Percentiles rank a stretch among this genome's conserved stretches.
Evolutionary conservation across 2,113 vertebrate species (phyloP).

Genomic region (Caranx melampygus): DNA sequence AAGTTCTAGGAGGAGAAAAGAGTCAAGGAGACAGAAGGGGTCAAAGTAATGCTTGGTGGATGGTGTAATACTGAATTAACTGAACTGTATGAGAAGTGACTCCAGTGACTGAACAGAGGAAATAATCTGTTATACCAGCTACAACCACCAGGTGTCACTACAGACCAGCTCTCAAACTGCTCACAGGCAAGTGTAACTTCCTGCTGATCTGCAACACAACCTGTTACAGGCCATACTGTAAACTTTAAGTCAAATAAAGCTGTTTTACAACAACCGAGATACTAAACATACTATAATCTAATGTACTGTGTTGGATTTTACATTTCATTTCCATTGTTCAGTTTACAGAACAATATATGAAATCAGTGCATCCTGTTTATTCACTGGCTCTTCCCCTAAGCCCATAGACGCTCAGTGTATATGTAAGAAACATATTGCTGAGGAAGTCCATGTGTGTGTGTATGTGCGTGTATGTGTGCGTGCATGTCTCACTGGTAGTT

Average conservation of each 20-base stretch:
- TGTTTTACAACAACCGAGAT: neutral
- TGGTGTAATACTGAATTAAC: neutral
- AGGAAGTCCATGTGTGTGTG: neutral
- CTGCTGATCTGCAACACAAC: neutral
- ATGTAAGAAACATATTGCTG: neutral
- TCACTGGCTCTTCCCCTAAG: neutral
- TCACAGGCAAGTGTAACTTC: neutral
- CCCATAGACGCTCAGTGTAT: neutral
- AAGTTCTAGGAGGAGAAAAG: slow-evolving; percentile 85
- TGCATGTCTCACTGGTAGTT: slow-evolving; percentile 86
- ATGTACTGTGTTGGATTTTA: neutral
- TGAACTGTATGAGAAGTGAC: neutral
- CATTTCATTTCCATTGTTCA: neutral
- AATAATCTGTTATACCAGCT: neutral
- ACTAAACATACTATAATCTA: neutral
- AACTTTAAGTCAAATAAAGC: neutral
- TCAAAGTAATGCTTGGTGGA: neutral
- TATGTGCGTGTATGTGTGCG: neutral
- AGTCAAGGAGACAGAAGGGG: neutral
- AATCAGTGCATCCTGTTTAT: neutral
- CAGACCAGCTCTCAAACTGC: neutral
- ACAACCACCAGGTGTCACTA: slow-evolving; percentile 47
- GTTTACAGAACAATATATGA: neutral
- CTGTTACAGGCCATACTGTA: too few species aligned
- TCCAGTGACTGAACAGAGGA: neutral